Evolutionary conservation across 2,888 invertebrate species (phyloP).

Genomic region (Trissoscelio sp.): DNA sequence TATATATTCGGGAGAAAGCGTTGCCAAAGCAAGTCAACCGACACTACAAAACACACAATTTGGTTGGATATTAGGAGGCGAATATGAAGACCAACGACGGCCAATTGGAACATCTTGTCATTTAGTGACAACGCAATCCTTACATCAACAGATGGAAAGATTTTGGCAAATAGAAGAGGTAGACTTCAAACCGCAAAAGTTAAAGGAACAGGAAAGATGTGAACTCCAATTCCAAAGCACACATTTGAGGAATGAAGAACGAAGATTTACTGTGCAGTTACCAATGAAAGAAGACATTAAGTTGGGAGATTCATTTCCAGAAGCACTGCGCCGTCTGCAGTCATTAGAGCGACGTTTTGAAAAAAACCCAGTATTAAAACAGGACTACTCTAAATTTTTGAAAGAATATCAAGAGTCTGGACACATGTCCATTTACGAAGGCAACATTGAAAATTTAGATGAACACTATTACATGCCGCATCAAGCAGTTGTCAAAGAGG

Average conservation of each 20-base stretch:
- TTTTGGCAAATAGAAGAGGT: constrained; percentile 1
- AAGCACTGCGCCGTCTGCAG: background rate
- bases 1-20: background rate
- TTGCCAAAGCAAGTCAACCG: background rate
- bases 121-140: background rate
- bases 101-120: background rate
- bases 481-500: background rate
- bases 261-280: too few relatives aligned
- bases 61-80: constrained; percentile 4
- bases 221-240: too few relatives aligned
- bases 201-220: background rate
- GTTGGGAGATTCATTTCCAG: constrained; percentile 5
- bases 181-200: background rate
- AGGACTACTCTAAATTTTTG: background rate
- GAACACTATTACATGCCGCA: constrained; percentile 11
- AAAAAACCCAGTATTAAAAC: background rate
- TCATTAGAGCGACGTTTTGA: background rate
- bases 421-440: background rate
- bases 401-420: background rate
- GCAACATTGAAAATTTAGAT: background rate
- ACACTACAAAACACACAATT: constrained; percentile 1
- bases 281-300: too few relatives aligned
- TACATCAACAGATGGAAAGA: background rate
- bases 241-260: too few relatives aligned
- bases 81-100: background rate